These are phyloP conservation scores for Dipodomys stephensi DNA, from an alignment of 2,113 vertebrate genomes.

Conservation along the genomic window DNA sequence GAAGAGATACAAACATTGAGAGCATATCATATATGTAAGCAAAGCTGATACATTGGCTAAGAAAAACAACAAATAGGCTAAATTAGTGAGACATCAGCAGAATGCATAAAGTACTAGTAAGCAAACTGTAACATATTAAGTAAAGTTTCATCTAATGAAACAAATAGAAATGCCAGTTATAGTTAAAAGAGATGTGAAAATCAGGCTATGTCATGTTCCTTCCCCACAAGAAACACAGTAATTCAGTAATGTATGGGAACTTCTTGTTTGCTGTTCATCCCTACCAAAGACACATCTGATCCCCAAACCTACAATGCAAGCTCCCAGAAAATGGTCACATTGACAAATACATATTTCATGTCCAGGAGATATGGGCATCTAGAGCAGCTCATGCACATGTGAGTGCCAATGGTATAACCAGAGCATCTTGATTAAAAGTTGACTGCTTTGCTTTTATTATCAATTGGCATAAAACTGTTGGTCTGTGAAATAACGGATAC, in stretches of 20 bases:
- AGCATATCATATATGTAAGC: not conserved
- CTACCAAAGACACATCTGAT: not conserved
- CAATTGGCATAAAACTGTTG: conserved; percentile 52
- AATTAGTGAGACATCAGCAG: not conserved
- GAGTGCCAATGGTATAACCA: not conserved
- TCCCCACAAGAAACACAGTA: not conserved
- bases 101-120: not conserved
- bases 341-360: not conserved
- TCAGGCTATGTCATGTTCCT: not conserved
- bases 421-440: not conserved
- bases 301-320: not conserved
- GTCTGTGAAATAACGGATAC: conserved; percentile 53
- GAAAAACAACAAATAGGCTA: not conserved
- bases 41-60: conserved; percentile 5
- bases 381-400: not conserved
- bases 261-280: not conserved
- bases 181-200: not conserved
- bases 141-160: not conserved
- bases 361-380: not conserved
- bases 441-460: conserved; percentile 44
- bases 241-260: conserved; percentile 33
- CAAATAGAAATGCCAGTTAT: conserved; percentile 2
- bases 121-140: not conserved
- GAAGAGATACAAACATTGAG: not conserved
- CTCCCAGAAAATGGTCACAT: not conserved